Percentiles rank a stretch among this genome's conserved stretches.
phyloP scores from a whole-genome alignment of 2,888 invertebrate species.

The Pelosia muscerda region DNA sequence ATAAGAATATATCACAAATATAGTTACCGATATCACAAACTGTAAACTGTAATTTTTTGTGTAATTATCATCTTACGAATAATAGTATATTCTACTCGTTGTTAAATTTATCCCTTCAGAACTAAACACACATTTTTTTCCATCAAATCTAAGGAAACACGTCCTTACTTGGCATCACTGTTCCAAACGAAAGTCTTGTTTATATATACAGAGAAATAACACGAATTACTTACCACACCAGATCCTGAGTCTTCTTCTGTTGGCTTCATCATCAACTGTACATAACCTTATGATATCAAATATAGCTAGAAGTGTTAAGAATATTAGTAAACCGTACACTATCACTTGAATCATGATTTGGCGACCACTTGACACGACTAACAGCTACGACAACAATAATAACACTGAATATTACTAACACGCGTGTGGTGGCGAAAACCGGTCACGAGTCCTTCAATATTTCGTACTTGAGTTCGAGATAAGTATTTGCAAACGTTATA shows the following conservation, averaged over 20 bases:
- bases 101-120: neutral
- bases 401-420: constrained; percentile 37
- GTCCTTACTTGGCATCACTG: neutral
- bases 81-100: too few species aligned
- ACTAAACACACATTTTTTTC: neutral
- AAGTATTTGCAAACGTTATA: neutral
- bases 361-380: constrained; percentile 35
- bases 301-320: constrained; percentile 60
- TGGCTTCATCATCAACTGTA: constrained; percentile 47
- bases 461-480: constrained; percentile 32
- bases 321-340: constrained; percentile 59
- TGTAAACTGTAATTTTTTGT: too few species aligned
- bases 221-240: constrained; percentile 54
- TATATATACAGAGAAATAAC: constrained; percentile 9
- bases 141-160: neutral
- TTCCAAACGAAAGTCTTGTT: constrained; percentile 20
- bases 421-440: constrained; percentile 8
- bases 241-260: constrained; percentile 46
- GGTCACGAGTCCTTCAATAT: constrained; percentile 32
- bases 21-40: too few species aligned
- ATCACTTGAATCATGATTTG: constrained; percentile 63
- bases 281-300: constrained; percentile 62
- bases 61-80: too few species aligned
- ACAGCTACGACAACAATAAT: constrained; percentile 28
- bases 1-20: too few species aligned